A percentile compares a stretch with the other conserved stretches of the same genome.
Conservation (phyloP, 2,113 vertebrate species). For the Ammospiza caudacuta region DNA sequence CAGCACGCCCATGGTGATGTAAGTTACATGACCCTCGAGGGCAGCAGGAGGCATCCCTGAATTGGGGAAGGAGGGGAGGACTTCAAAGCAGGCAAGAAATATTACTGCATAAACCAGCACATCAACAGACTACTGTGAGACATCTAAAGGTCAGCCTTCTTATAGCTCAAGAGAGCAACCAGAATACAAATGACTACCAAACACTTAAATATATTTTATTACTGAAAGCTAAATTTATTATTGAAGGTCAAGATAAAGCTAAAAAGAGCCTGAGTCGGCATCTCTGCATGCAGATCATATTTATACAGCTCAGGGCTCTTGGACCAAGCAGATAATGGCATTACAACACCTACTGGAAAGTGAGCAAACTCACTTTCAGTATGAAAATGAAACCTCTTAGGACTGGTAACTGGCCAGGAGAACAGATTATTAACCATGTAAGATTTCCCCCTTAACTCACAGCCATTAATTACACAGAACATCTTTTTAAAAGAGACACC, state of each 20-base stretch:
- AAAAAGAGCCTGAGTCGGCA: not conserved
- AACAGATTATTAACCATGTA: not conserved
- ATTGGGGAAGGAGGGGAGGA: not conserved
- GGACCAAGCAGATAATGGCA: not conserved
- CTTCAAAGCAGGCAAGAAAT: not conserved
- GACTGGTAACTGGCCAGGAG: not conserved
- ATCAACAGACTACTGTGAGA: not conserved
- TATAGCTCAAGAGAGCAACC: not conserved
- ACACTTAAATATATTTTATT: not conserved
- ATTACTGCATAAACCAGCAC: not conserved
- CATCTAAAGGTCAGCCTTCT: not conserved
- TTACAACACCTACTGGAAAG: not conserved
- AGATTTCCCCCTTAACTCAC: not conserved
- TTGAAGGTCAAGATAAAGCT: not conserved
- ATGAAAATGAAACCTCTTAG: not conserved
- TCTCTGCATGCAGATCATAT: not conserved
- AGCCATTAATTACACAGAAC: not conserved
- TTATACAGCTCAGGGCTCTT: not conserved
- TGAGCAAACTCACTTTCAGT: not conserved
- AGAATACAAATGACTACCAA: not conserved
- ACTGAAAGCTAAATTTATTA: conserved; percentile 1
- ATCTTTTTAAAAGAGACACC: not conserved
- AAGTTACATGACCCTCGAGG: not conserved
- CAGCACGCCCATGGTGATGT: not conserved
- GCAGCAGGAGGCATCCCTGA: not conserved